Percentiles rank a stretch among this genome's conserved stretches.
Evolutionary conservation across 1,140 invertebrate genomes (phyloP).

Genomic region (Papilio machaon): DNA sequence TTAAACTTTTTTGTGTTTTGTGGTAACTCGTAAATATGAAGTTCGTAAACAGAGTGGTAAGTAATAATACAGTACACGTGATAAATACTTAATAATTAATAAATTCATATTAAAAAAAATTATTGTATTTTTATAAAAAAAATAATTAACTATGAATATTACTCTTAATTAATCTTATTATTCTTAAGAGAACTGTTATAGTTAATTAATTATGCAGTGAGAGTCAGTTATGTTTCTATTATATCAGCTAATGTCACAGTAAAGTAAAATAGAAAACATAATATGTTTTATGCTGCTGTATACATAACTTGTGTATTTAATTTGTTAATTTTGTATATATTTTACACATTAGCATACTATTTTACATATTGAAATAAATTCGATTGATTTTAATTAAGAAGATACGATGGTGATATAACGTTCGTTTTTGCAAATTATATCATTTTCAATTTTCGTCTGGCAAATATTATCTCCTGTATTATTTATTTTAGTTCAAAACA

Average conservation of each 20-base stretch:
- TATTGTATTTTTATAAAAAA: background rate
- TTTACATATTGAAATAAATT: background rate
- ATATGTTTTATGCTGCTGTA: background rate
- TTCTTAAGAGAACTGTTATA: background rate
- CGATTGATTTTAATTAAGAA: background rate
- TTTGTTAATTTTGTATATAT: background rate
- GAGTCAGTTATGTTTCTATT: background rate
- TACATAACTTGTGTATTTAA: background rate
- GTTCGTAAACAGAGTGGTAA: slow-evolving; percentile 62
- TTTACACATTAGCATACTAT: background rate
- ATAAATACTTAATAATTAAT: background rate
- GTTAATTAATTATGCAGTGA: background rate
- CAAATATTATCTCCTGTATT: too few relatives aligned
- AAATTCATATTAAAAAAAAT: background rate
- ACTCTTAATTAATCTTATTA: background rate
- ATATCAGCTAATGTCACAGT: background rate
- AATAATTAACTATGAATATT: background rate
- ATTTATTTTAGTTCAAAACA: too few relatives aligned
- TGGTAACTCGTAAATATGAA: slow-evolving; percentile 53
- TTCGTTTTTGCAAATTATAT: background rate
- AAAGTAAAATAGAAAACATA: background rate
- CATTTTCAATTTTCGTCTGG: too few relatives aligned
- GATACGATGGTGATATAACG: background rate
- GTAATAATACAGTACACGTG: slow-evolving; percentile 38
- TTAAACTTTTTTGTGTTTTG: slow-evolving; percentile 35